These are phyloP conservation scores for Pyrocoelia pectoralis DNA, from an alignment of 2,888 invertebrate genomes.

Conservation along the genomic window DNA sequence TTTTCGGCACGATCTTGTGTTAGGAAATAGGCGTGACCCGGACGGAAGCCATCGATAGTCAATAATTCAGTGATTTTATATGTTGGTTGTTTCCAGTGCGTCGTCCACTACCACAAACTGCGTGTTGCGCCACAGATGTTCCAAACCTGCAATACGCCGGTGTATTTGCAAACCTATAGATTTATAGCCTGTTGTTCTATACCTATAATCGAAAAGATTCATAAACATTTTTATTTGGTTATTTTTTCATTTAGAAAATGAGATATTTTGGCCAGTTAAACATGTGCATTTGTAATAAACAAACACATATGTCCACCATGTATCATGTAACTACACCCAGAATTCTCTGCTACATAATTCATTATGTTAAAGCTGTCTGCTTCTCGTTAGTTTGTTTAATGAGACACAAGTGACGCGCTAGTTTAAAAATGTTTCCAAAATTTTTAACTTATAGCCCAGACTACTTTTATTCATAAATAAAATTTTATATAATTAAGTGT, in stretches of 20 bases:
- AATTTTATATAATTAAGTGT: not conserved
- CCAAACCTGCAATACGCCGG: conserved; percentile 40
- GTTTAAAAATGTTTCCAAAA: conserved; percentile 16
- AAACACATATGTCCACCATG: conserved; percentile 29
- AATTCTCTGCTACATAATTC: conserved; percentile 25
- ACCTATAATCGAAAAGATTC: conserved; percentile 38
- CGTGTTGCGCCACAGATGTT: conserved; percentile 51
- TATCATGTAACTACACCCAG: conserved; percentile 32
- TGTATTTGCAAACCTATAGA: conserved; percentile 46
- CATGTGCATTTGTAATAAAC: conserved; percentile 23
- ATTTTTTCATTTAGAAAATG: conserved; percentile 18
- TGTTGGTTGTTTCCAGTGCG: conserved; percentile 43
- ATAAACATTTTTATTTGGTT: conserved; percentile 21
- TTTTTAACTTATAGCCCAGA: not conserved
- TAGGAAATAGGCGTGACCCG: conserved; percentile 55
- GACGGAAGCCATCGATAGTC: conserved; percentile 59
- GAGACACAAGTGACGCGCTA: conserved; percentile 31
- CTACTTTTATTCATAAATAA: not conserved
- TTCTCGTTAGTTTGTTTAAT: conserved; percentile 34
- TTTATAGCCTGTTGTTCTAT: conserved; percentile 46
- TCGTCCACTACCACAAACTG: conserved; percentile 49
- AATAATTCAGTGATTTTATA: conserved; percentile 54
- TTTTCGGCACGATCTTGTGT: conserved; percentile 45
- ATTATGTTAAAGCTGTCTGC: conserved; percentile 26
- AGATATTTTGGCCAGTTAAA: conserved; percentile 13